phyloP scores from a whole-genome alignment of 92 coral and sea anemone species.

The Virgularia gustaviana region DNA sequence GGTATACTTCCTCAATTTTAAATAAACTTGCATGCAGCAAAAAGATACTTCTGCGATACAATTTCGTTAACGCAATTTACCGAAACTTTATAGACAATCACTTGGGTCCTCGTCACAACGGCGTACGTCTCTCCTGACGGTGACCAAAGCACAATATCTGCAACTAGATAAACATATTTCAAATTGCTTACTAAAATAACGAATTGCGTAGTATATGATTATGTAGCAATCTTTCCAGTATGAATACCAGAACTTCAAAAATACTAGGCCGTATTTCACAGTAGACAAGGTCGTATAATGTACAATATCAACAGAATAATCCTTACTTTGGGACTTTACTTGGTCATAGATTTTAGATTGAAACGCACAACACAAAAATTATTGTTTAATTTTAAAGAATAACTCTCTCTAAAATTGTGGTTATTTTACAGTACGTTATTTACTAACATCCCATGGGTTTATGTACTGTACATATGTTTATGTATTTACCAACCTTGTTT shows the following conservation, averaged over 20 bases:
- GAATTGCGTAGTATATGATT: not conserved
- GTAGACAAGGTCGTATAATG: too few species aligned
- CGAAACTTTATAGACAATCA: slow-evolving; percentile 83
- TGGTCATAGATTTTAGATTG: too few species aligned
- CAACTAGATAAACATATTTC: slow-evolving; percentile 51
- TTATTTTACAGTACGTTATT: too few species aligned
- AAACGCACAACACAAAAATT: too few species aligned
- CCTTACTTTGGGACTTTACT: too few species aligned
- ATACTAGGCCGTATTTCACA: not conserved
- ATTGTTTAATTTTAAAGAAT: too few species aligned
- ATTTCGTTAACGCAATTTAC: slow-evolving; percentile 47
- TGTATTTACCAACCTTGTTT: slow-evolving; percentile 67
- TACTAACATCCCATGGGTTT: too few species aligned
- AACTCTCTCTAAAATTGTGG: too few species aligned
- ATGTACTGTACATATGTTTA: too few species aligned
- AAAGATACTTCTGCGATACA: not conserved
- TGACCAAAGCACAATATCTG: slow-evolving; percentile 86
- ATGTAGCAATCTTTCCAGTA: not conserved
- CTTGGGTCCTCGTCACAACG: slow-evolving; percentile 77
- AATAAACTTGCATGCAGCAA: too few species aligned
- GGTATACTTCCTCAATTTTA: too few species aligned
- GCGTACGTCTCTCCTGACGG: slow-evolving; percentile 92
- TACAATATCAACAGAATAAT: too few species aligned
- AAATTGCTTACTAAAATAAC: not conserved
- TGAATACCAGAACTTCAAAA: not conserved